Conservation (phyloP, 2,888 invertebrate species). For the Teleogryllus oceanicus region DNA sequence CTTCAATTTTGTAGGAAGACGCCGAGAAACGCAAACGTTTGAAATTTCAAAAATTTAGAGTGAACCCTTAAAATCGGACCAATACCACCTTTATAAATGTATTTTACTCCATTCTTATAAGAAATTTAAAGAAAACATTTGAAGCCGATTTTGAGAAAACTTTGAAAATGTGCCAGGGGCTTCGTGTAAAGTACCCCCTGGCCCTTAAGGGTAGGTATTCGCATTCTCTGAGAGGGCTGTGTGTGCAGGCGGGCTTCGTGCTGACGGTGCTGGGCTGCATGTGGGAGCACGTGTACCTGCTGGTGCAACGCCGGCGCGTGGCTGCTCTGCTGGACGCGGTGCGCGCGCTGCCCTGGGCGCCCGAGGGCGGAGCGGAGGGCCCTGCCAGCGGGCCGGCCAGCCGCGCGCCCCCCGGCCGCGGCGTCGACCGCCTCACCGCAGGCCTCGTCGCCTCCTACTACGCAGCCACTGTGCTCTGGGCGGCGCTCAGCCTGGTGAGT, state of each 20-base stretch:
- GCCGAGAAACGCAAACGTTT: too few relatives aligned
- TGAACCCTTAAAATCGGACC: too few relatives aligned
- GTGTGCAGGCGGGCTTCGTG: slow-evolving; percentile 11
- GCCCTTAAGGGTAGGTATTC: too few relatives aligned
- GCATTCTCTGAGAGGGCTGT: too few relatives aligned
- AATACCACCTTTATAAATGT: too few relatives aligned
- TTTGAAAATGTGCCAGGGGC: too few relatives aligned
- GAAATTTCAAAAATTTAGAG: too few relatives aligned
- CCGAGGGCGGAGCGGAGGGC: not conserved
- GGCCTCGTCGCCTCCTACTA: not conserved
- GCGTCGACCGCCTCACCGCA: not conserved
- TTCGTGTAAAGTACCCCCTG: too few relatives aligned
- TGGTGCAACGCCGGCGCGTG: not conserved
- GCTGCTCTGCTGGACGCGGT: not conserved
- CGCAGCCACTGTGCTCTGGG: not conserved
- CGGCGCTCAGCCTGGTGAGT: slow-evolving; percentile 1
- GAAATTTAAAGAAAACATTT: too few relatives aligned
- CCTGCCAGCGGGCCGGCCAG: not conserved
- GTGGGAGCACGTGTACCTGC: slow-evolving; percentile 18
- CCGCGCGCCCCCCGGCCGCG: not conserved
- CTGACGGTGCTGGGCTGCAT: slow-evolving; percentile 19
- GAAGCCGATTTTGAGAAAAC: too few relatives aligned
- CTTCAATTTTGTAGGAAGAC: too few relatives aligned
- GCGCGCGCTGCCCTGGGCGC: not conserved
- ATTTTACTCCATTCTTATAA: too few relatives aligned